Evolutionary conservation across 2,888 invertebrate genomes (phyloP).

Genomic region (Meiosimyza platycephala): DNA sequence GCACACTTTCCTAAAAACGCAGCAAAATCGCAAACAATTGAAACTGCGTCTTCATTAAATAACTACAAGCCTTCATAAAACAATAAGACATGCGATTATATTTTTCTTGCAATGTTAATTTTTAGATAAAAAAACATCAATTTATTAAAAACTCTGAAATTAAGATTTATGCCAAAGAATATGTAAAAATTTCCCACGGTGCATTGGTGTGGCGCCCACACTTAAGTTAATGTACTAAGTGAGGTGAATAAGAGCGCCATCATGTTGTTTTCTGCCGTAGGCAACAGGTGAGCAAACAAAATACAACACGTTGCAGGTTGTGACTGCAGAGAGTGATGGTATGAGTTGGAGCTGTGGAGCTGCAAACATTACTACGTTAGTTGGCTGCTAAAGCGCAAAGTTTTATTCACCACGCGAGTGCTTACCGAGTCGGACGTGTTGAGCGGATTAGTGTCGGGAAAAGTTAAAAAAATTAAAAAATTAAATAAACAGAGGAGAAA

Average conservation of each 20-base stretch:
- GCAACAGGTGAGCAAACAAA: slow-evolving; percentile 18
- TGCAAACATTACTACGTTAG: slow-evolving; percentile 3
- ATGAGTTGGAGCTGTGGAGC: slow-evolving; percentile 16
- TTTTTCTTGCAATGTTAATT: too few relatives aligned
- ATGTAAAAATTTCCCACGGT: neutral
- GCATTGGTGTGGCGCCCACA: slow-evolving; percentile 31
- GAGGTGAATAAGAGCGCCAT: slow-evolving; percentile 1
- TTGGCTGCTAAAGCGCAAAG: neutral
- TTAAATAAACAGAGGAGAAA: too few relatives aligned
- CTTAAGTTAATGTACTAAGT: neutral
- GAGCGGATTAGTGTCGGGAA: slow-evolving; percentile 11
- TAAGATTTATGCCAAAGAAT: too few relatives aligned
- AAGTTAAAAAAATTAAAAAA: too few relatives aligned
- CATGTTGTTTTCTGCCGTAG: neutral
- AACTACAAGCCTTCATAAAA: too few relatives aligned
- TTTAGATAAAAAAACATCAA: too few relatives aligned
- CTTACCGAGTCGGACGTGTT: slow-evolving; percentile 31
- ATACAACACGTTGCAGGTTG: slow-evolving; percentile 27
- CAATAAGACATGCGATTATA: too few relatives aligned
- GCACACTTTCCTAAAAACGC: too few relatives aligned
- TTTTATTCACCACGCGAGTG: slow-evolving; percentile 35
- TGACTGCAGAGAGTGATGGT: neutral
- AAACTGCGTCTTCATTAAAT: too few relatives aligned
- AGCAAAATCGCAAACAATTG: too few relatives aligned
- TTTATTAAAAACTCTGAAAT: too few relatives aligned